Base-by-base conservation (phyloP, 2,113 vertebrate genomes). In the Ancistrus triradiatus region DNA sequence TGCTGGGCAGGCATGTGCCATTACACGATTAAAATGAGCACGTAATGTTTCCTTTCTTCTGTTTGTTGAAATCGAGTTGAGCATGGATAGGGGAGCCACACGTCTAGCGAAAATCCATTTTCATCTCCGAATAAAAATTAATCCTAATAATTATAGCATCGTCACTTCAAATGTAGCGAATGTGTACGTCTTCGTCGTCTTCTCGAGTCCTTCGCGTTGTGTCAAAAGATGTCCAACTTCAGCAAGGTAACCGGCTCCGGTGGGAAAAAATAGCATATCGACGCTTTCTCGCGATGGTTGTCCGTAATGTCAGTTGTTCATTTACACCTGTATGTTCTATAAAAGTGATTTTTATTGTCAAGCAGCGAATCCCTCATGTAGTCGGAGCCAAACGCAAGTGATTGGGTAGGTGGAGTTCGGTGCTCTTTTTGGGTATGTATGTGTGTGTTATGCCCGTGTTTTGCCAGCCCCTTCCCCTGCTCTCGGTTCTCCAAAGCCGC, bases 401-500 rank as follows among this genome's bases (percentile, higher is more conserved):
- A 83, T 79, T 71, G 79, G 80, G 78, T 80, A 86, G 88, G 89
- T 82, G 85, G 85, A 86, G 85, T 80, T 83, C 77, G 81, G 77
- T 87, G 71, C 63, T 80, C 83, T 80, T 83, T 81, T 82, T 85
- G 75, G 87, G 85, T 83, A 83, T 85, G 85, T 82, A 79, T 85
- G 77, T 78, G 75, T 77, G 66, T 63, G 38, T 37, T 71, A 47
- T 59, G 44, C 78, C 78, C 75, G 73, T 77, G 77, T 84, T 82
- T 78, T 66, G 72, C 50, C 80, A 77, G 75, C 84, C 84, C 82
- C 75, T 82, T 72, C 75, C 74, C 68, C 74, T 79, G 84, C 72
- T 86, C 91, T 84, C 86, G 86, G 86, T 88, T 93, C 85, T 85
- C 87, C 79, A 81, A 87, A 77, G 85, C 80, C 77, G 85, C 76